Percentiles rank a stretch among this genome's conserved stretches.
Evolutionary conservation across 2,113 vertebrate species (phyloP).

Genomic region (Stegostoma tigrinum): DNA sequence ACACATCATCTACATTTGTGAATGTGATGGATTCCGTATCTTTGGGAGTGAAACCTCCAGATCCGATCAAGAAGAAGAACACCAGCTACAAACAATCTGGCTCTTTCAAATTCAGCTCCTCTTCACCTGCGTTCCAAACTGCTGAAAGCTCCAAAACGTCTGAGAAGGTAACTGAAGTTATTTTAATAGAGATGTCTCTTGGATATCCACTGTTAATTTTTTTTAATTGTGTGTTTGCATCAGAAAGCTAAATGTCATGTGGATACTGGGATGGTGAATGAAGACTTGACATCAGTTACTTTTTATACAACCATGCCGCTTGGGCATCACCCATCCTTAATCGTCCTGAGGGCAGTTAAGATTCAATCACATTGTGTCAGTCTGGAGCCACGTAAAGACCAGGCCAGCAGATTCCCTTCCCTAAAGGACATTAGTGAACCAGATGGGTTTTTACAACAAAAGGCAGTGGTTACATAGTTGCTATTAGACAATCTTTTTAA

Average conservation of each 20-base stretch:
- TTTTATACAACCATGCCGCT: no score
- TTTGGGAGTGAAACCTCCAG: slow-evolving; percentile 43
- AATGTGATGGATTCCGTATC: slow-evolving; percentile 41
- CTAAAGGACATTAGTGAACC: no score
- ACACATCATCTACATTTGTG: slow-evolving; percentile 47
- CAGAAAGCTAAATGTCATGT: neutral
- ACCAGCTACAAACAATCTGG: slow-evolving; percentile 44
- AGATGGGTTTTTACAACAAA: no score
- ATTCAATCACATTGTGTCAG: no score
- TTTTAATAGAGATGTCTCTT: neutral
- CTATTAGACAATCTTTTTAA: no score
- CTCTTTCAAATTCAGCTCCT: slow-evolving; percentile 43
- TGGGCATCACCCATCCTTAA: no score
- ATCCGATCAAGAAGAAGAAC: slow-evolving; percentile 40
- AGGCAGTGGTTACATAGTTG: no score
- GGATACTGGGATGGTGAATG: neutral
- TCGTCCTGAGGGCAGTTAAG: no score
- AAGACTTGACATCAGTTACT: no score
- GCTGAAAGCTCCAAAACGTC: slow-evolving; percentile 40
- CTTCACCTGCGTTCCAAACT: slow-evolving; percentile 39
- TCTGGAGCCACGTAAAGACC: no score
- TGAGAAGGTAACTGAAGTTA: slow-evolving; percentile 41
- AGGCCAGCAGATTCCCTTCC: no score
- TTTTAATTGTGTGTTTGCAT: neutral
- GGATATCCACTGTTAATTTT: neutral